Base-by-base conservation (phyloP, 2,888 invertebrate species). In the Hartigia nigra region DNA sequence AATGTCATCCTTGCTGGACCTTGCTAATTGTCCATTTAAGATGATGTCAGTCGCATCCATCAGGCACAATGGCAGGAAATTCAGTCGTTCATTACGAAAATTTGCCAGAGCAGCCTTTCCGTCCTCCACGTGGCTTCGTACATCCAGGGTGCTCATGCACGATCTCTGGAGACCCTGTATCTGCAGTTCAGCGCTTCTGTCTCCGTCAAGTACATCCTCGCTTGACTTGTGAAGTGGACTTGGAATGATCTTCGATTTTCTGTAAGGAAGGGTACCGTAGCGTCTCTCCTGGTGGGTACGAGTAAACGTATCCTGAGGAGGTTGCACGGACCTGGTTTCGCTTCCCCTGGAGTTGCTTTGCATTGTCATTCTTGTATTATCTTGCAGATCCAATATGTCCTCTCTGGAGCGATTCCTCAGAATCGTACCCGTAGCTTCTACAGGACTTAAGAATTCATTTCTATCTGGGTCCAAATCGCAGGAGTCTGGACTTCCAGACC, bases 11-110 rank as follows among this genome's bases (percentile, higher is more conserved):
- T 72, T 34, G 72, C 72, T 34, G 11, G 82, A 82, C 72, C 89
- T 81, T n/a, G 85, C 81, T 69, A 84, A 34, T 77, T 87, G 87
- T 0, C 86, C 88, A 4, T 83, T 83, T 3, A 86, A 74, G 35
- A 90, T 90, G 0, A 90, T 78, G 14, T 91, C 91, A 0, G 89
- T 90, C 1, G 91, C 91, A 78, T 91, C 91, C 81, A 90, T 81
- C 70, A 86, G 69, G 34, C 85, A 85, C 31, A 88, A 70, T 70
- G 32, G 80, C 34, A 39, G 83, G 76, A 23, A 79, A 74, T 69
- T 79, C 76, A 31, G 55, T n/a, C 70, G 78, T 23, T 23, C 69
- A 12, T 70, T 69, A 79, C 75, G 35, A 74, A 70, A 1, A 55
- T 1, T 31, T 72, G 69, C n/a, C 75, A 55, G 31, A 77, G 14